Base-by-base conservation (phyloP, 1,140 invertebrate genomes). In the Temnothorax curvispinosus region DNA sequence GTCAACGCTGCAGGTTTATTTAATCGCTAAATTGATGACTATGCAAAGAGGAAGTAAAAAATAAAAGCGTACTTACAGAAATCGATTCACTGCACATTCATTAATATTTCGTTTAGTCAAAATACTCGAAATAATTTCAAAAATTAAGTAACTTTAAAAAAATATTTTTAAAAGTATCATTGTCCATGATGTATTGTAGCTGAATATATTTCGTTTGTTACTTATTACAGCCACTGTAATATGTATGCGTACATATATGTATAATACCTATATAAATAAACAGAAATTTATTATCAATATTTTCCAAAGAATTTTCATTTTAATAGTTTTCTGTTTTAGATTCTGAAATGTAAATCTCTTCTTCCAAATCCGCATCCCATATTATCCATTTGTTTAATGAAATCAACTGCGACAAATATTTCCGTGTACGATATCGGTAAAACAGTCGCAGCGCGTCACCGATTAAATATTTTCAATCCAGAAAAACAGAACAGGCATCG, bases 391-490 rank as follows among this genome's bases (percentile, higher is more conserved):
- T 35, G 52, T 15, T 75, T 41, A 41, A 7, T 1, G 13, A 35
- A 75, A 75, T 56, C 3, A 58, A 75, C 13, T 75, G 18, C 35
- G 13, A 15, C 4, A 9, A 58, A 75, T 13, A 38, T 69, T 41
- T 69, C 27, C 62, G 35, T 27, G 11, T 15, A 27, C 27, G 6
- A 15, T 32, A 21, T n/a, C 9, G 18, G 2, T 15, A 35, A 27
- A 65, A 35, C 15, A 7, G n/a, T 11, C 27, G 13, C 18, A 35
- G 2, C 58, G 44, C n/a, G 11, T 9, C 11, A 54, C 21, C 13
- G 35, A 60, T 41, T 67, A 47, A 67, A 52, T 82, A 74, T 47
- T 7, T 54, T 80, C 13, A 74, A 82, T 60, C 8, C 80, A 41
- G 44, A 38, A 5, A 35, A 84, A 60, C 32, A 44, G 41, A 60